Evolutionary conservation across 2,888 invertebrate species (phyloP), one percentile per base, ranked within the genome.

Genomic region (Ellobium chinense): DNA sequence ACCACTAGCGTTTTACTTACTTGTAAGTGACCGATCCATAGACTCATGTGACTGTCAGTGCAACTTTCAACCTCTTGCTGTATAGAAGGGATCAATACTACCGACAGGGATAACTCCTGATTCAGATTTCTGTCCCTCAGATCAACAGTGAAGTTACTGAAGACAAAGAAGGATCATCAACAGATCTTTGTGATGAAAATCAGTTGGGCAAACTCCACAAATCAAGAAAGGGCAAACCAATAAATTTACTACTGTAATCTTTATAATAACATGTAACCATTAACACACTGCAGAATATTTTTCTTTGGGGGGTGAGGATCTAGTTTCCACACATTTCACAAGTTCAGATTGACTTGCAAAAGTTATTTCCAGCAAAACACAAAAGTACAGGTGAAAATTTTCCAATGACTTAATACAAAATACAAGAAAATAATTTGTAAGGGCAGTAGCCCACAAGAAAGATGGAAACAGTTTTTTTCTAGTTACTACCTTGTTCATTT

Each of bases 21-120:
- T 46, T 75, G 63, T 24, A 75, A 18, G 18, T 75, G 34, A 14
- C 75, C 75, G 31, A 75, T 63, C 21, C 63, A 36, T 18, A 46
- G 54, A 56, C 65, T 54, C 75, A 75, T 65, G 31, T 54, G 75
- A 14, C 14, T n/a, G 27, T 34, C 54, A 31, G 24, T 5, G 9
- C 14, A 1, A n/a, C n/a, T 37, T 1, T 31, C 65, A 75, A 3
- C 5, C 4, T 54, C 34, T 18, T 24, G 4, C 36, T 31, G n/a
- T 34, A 34, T 27, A 29, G 62, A 46, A 4, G 75, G 75, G 29
- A 75, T 65, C 5, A 75, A 54, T 46, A 75, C 37, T 24, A 21
- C 65, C 12, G 75, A 75, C 39, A 75, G 46, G 14, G 31, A 3
- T 1, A 65, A 54, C 29, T 75, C 75, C 29, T 63, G 4, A 36